These are phyloP conservation scores for Pyxicephalus adspersus DNA, from an alignment of 2,113 vertebrate species.

Conservation along the genomic window DNA sequence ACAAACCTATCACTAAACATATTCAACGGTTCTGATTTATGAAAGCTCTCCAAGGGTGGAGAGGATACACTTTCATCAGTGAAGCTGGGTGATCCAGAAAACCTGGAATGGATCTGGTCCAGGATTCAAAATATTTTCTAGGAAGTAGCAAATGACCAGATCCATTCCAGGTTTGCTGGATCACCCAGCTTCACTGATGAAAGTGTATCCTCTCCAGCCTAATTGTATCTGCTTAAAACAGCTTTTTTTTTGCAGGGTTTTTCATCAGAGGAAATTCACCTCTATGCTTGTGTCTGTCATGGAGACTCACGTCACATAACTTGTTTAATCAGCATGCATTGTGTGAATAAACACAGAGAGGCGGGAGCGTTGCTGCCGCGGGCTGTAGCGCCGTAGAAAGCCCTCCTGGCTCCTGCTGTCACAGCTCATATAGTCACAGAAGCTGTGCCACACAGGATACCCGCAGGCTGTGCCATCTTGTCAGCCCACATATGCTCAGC, in stretches of 20 bases:
- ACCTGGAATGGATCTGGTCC: too few species aligned
- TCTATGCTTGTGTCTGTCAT: constrained; percentile 4
- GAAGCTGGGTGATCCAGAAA: too few species aligned
- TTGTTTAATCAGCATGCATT: constrained; percentile 25
- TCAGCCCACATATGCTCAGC: constrained; percentile 81
- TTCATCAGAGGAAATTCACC: background rate
- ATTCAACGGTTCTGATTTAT: too few species aligned
- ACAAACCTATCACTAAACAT: too few species aligned
- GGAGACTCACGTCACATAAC: constrained; percentile 12
- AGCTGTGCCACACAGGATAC: constrained; percentile 49
- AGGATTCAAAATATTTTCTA: too few species aligned
- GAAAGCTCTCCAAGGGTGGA: too few species aligned
- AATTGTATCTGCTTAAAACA: too few species aligned
- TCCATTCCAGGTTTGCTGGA: too few species aligned
- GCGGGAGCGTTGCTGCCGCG: constrained; percentile 60
- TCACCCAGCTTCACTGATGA: too few species aligned
- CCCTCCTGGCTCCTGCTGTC: constrained; percentile 50
- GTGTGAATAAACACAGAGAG: constrained; percentile 22
- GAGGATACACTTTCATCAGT: too few species aligned
- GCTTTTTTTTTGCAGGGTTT: background rate
- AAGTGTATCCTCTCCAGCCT: too few species aligned
- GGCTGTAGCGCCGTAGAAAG: constrained; percentile 64
- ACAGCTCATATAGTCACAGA: constrained; percentile 51
- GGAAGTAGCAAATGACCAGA: too few species aligned
- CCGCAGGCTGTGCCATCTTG: constrained; percentile 79